Base-by-base conservation (phyloP, 2,113 vertebrate genomes). In the Etheostoma spectabile region DNA sequence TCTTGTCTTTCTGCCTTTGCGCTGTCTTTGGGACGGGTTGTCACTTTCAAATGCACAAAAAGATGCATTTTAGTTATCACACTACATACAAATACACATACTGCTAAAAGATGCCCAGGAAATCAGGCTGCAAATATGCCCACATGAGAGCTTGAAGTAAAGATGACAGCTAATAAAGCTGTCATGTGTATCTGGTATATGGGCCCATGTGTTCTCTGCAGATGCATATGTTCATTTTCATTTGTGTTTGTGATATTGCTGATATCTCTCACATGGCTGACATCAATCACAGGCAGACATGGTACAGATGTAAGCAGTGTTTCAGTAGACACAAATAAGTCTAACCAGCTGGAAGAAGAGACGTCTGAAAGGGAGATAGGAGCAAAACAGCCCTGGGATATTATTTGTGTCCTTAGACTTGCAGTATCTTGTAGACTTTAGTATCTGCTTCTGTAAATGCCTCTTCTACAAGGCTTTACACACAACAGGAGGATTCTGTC, bases 261-360 rank as follows among this genome's bases (percentile, higher is more conserved):
- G 71, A 78, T 79, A 82, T 86, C 63, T 42, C 56, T 84, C 78
- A 79, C 66, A 80, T 21, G 64, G 79, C 72, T 83, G 84, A 70
- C 68, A 90, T 90, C 77, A 82, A 77, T 88, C 77, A 85, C 63
- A 8, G 66, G 33, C 79, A 77, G 79, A 88, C 74, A 84, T 19
- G 21, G 68, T 42, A 74, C 89, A 92, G 88, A 91, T 89, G 92
- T 90, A 82, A 70, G 72, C 53, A 45, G 67, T 56, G 82, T 79
- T 90, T 66, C 80, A 83, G 66, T 56, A 72, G 80, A 87, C 63
- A 59, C 72, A 80, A 79, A 66, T 75, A 77, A 79, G 84, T 77
- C 79, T 48, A 21, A 80, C 74, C 88, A 93, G 86, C 88, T 91
- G 89, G 74, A 61, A 61, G 67, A 74, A 60, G 74, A 83, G 74